Evolutionary conservation across 1,140 invertebrate genomes (phyloP), one percentile per base, ranked within the genome.

Genomic region (Drosophila willistoni): DNA sequence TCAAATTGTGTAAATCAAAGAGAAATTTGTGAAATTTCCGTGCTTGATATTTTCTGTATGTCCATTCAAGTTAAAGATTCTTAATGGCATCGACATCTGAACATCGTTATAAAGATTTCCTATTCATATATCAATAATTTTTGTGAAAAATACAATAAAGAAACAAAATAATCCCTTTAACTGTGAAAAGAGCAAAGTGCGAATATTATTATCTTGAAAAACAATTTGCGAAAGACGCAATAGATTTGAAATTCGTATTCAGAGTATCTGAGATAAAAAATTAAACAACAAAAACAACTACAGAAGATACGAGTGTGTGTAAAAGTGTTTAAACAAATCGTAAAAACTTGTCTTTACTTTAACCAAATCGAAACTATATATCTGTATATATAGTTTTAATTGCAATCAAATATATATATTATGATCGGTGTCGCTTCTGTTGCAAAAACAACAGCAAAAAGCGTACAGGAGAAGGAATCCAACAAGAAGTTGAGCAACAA

Each of bases 11-110:
- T 63, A 83, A 86, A 74, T 68, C 60, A 83, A 12, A 29, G 54
- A 56, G 54, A 54, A 83, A 77, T 77, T 89, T 68, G 80, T 89
- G 83, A 87, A 89, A 86, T 77, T 51, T 22, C 19, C 44, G 7
- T 29, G 12, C 3, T 51, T 47, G 44, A 47, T 47, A 47, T 47
- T 59, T 64, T 61, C 29, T 29, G 47, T 62, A 47, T 72, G 54
- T 41, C 51, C 57, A 51, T 55, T 13, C 51, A 41, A 51, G 59
- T 13, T 39, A 47, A 54, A 39, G 29, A 71, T 60, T 80, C 84
- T 87, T 90, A 89, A 91, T 91, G 90, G 90, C 90, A 91, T 85
- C 90, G 55, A 71, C 7, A 60, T 72, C 84, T 81, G 81, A 80
- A 90, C 73, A 68, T 56, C 69, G 72, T 47, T 90, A 79, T 61